A percentile compares a stretch with the other conserved stretches of the same genome.
Evolutionary conservation across 2,888 invertebrate genomes (phyloP).

Genomic region (Germaria angustata): DNA sequence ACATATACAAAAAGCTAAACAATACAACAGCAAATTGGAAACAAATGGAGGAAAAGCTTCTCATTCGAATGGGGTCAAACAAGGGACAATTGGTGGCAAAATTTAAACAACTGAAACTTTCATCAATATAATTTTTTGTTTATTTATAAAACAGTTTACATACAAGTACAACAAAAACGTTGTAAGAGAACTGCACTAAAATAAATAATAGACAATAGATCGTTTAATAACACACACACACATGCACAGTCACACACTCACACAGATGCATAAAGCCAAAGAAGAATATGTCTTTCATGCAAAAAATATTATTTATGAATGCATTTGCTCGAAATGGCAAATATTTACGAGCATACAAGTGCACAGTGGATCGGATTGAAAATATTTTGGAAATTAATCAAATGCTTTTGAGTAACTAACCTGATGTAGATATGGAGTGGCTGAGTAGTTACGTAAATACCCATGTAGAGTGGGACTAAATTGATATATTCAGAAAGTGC

Average conservation of each 20-base stretch:
- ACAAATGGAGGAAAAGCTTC: neutral
- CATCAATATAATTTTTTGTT: conserved; percentile 53
- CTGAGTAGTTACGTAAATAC: too few relatives aligned
- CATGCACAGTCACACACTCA: too few relatives aligned
- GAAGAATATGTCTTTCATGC: too few relatives aligned
- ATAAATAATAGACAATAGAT: conserved; percentile 15
- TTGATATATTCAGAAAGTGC: too few relatives aligned
- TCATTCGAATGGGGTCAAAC: conserved; percentile 4
- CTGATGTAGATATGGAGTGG: too few relatives aligned
- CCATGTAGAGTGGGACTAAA: too few relatives aligned
- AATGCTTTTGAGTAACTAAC: too few relatives aligned
- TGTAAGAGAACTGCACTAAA: neutral
- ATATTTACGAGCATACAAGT: neutral
- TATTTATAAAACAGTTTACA: neutral
- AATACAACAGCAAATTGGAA: neutral
- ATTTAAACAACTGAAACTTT: conserved; percentile 44
- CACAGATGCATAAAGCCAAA: neutral
- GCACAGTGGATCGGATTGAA: neutral
- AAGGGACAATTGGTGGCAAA: neutral
- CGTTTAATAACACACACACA: conserved; percentile 4
- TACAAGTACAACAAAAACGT: neutral
- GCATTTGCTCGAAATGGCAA: neutral
- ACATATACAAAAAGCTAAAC: neutral
- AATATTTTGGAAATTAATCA: too few relatives aligned
- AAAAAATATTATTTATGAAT: neutral